phyloP scores from a whole-genome alignment of 2,888 invertebrate species.

The Pecten maximus region DNA sequence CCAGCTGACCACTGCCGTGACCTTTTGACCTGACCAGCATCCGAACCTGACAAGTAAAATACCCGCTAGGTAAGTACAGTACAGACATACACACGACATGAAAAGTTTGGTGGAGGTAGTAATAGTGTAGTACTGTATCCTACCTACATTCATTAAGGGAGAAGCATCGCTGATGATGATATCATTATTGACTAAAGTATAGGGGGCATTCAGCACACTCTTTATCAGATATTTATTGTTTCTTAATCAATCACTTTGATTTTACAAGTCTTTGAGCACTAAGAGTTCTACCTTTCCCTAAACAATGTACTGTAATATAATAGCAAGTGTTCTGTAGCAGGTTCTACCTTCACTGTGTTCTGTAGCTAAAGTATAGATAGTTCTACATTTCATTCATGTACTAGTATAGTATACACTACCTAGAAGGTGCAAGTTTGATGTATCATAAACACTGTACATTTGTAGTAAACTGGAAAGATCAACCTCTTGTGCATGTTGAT shows the following conservation, averaged over 20 bases:
- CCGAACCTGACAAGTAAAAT: neutral
- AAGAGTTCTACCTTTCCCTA: neutral
- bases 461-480: neutral
- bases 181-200: neutral
- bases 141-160: neutral
- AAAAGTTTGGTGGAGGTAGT: neutral
- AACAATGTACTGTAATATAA: neutral
- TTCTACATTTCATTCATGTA: neutral
- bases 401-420: neutral
- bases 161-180: neutral
- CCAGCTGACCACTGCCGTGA: slow-evolving; percentile 8
- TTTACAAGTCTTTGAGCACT: neutral
- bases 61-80: neutral
- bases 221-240: slow-evolving; percentile 7
- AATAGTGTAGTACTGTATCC: neutral
- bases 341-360: neutral
- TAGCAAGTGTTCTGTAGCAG: neutral
- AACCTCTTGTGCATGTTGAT: slow-evolving; percentile 18
- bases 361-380: neutral
- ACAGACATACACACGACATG: neutral
- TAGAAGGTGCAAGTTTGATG: neutral
- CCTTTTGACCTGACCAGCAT: slow-evolving; percentile 26
- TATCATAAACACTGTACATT: neutral
- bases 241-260: slow-evolving; percentile 13
- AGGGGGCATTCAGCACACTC: slow-evolving; percentile 24